Evolutionary conservation across 2,888 invertebrate genomes (phyloP).

Genomic region (Plemyria rubiginata): DNA sequence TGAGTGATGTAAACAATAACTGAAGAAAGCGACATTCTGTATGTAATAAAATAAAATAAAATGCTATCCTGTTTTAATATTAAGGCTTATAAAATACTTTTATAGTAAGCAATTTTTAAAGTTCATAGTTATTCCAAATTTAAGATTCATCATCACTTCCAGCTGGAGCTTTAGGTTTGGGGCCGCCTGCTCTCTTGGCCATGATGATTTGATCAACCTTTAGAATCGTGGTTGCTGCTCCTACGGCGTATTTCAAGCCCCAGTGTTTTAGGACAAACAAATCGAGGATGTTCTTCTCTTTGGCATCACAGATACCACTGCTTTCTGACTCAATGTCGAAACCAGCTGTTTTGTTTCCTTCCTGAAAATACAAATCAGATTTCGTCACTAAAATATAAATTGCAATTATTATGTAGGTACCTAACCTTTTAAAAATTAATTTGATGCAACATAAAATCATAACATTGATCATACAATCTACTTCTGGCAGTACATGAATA

Average conservation of each 20-base stretch:
- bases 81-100: slow-evolving; percentile 48
- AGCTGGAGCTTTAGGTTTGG: slow-evolving; percentile 90
- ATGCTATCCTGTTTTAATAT: slow-evolving; percentile 22
- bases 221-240: slow-evolving; percentile 96
- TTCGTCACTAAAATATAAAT: too few species aligned
- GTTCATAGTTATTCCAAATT: slow-evolving; percentile 36
- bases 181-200: slow-evolving; percentile 98
- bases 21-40: slow-evolving; percentile 19
- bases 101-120: slow-evolving; percentile 35
- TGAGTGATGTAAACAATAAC: slow-evolving; percentile 24
- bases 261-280: slow-evolving; percentile 94
- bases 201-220: slow-evolving; percentile 99
- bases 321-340: slow-evolving; percentile 94
- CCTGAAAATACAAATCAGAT: slow-evolving; percentile 64
- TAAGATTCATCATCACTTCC: slow-evolving; percentile 91
- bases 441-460: too few species aligned
- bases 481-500: too few species aligned
- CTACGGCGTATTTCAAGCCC: slow-evolving; percentile 97
- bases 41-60: slow-evolving; percentile 25
- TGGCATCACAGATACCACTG: slow-evolving; percentile 89
- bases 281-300: slow-evolving; percentile 92
- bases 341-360: slow-evolving; percentile 92
- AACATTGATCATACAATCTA: too few species aligned
- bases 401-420: too few species aligned
- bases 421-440: too few species aligned